Conservation (phyloP, 2,113 vertebrate genomes). For the Lontra canadensis region DNA sequence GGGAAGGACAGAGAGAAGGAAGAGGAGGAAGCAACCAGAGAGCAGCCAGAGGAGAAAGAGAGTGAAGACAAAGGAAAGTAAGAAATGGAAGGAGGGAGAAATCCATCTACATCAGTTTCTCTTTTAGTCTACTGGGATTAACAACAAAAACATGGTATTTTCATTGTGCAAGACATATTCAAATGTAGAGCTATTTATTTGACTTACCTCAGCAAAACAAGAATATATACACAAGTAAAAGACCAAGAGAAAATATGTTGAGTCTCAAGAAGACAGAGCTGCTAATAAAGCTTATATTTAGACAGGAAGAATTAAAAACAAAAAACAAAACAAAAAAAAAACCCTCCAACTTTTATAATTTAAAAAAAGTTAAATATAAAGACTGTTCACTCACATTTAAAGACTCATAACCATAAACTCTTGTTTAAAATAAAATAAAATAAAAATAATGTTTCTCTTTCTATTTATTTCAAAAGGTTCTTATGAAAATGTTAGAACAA, state of each 20-base stretch:
- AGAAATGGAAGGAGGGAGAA: not conserved
- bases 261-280: not conserved
- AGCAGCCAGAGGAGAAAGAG: not conserved
- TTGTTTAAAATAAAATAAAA: conserved; percentile 17
- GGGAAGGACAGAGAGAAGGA: not conserved
- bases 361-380: not conserved
- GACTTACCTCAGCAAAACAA: not conserved
- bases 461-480: not conserved
- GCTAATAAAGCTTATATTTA: not conserved
- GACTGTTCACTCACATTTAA: not conserved
- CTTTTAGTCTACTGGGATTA: not conserved
- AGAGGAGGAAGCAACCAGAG: not conserved
- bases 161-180: not conserved
- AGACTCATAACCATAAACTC: not conserved
- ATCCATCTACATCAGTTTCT: not conserved
- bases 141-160: not conserved
- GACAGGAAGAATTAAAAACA: not conserved
- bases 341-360: not conserved
- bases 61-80: not conserved
- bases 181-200: not conserved
- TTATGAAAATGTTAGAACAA: not conserved
- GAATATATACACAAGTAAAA: not conserved
- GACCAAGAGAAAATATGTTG: not conserved
- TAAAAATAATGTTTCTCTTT: not conserved
- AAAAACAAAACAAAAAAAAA: no score